Conservation (phyloP, 2,797 vertebrate species). For the Muscicapa comitata region DNA sequence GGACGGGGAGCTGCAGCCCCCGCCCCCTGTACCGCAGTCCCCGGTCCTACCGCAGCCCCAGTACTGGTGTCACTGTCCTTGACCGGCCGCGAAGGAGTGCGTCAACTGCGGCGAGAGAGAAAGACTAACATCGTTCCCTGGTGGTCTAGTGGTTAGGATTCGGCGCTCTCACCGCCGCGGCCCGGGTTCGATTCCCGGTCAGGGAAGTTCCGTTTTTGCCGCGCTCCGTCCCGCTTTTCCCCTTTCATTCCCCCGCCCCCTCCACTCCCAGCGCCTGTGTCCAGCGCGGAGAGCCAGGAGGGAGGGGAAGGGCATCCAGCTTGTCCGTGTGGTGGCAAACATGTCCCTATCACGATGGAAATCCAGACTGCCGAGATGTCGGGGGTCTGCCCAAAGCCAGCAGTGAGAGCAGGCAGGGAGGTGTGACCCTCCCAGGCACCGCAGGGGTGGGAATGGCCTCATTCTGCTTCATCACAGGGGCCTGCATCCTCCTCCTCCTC, state of each 20-base stretch:
- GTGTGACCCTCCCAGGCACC: not conserved
- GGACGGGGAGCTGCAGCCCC: not conserved
- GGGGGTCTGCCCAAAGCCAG: not conserved
- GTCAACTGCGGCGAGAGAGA: rapidly evolving
- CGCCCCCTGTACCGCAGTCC: not conserved
- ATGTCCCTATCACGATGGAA: rapidly evolving
- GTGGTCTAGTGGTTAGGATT: slow-evolving; percentile 49
- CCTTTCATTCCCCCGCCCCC: not conserved
- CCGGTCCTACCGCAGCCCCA: rapidly evolving
- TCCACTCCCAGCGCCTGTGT: not conserved
- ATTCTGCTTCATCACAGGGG: not conserved
- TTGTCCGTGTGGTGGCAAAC: rapidly evolving
- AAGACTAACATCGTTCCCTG: rapidly evolving
- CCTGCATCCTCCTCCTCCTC: not conserved
- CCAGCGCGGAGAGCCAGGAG: rapidly evolving
- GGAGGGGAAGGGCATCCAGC: not conserved
- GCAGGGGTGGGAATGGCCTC: not conserved
- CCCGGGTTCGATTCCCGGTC: slow-evolving; percentile 41
- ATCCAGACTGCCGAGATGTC: rapidly evolving
- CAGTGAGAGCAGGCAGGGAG: not conserved
- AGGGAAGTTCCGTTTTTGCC: rapidly evolving
- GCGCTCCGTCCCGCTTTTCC: not conserved
- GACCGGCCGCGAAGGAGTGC: rapidly evolving
- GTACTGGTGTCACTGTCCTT: rapidly evolving
- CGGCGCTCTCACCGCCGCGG: not conserved